Evolutionary conservation across 2,797 vertebrate genomes (phyloP), one percentile per base, ranked within the genome.

Genomic region (Cebuella pygmaea): DNA sequence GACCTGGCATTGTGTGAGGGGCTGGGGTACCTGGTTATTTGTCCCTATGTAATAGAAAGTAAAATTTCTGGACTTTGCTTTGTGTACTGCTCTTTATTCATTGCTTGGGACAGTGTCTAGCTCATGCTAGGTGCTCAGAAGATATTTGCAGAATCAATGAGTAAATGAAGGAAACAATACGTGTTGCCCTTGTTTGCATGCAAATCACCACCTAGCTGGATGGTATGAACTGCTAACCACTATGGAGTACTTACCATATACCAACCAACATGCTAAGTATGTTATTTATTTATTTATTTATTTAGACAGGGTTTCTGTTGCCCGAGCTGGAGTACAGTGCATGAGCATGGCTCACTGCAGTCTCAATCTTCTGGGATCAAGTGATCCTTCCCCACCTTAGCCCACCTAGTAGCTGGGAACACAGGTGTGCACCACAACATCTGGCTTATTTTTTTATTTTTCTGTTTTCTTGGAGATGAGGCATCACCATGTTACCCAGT

Each of bases 61-160:
- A 27, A 57, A 8, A 4, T 46, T 41, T 7, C 27, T 39, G 57
- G 33, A 27, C 92, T 86, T n/a, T 12, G 20, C 30, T 64, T 50
- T 64, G 5, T 33, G 1, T 48, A 10, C 9, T 80, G 24, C 13
- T 24, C 0, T 57, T 50, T 92, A 36, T 11, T 30, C 14, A 3
- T 17, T n/a, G 39, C 55, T 41, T 12, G 44, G 26, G 30, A 17
- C 3, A 19, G 12, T 55, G 8, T 76, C 61, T 26, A 9, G 55
- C 9, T 5, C 1, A 0, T 15, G 39, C 70, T 30, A 44, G 70
- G 26, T 5, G 10, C n/a, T 87, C 78, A 33, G 13, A 15, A 24
- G 89, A 81, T 27, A 76, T n/a, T 36, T 41, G 30, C 33, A 70
- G 67, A 92, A 52, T 61, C 82, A 94, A 46, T 41, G 74, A 44